Conservation (phyloP, 2,797 vertebrate genomes). For the Sebastes flavidus region DNA sequence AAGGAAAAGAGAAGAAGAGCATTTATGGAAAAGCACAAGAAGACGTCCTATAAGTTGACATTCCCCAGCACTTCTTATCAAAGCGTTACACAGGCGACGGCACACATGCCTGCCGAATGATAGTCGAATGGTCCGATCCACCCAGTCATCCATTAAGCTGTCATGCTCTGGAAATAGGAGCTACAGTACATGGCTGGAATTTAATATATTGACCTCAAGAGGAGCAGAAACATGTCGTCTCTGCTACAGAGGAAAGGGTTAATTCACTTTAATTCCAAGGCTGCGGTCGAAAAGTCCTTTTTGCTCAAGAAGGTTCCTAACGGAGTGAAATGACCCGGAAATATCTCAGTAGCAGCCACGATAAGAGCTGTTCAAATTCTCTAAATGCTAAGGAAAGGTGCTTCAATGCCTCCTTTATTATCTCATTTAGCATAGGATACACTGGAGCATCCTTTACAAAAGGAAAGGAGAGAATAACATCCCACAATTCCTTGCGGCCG, state of each 20-base stretch:
- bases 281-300: not conserved
- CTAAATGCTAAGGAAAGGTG: rapidly evolving
- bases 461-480: no score
- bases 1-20: not conserved
- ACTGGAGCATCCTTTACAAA: no score
- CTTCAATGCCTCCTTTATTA: no score
- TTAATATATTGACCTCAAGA: slow-evolving; percentile 33
- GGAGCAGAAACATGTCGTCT: not conserved
- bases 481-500: no score
- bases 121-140: slow-evolving; percentile 28
- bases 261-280: slow-evolving; percentile 49
- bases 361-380: no score
- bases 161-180: slow-evolving; percentile 45
- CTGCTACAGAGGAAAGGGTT: slow-evolving; percentile 7
- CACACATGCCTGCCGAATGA: slow-evolving; percentile 15
- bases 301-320: no score
- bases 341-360: no score
- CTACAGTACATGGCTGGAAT: slow-evolving; percentile 1
- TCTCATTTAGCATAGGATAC: no score
- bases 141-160: slow-evolving; percentile 50
- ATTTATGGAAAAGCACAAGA: slow-evolving; percentile 7
- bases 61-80: slow-evolving; percentile 37
- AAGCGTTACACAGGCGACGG: slow-evolving; percentile 17
- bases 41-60: slow-evolving; percentile 14
- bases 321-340: no score